These are phyloP conservation scores for Anabacerthia variegaticeps DNA, from an alignment of 2,797 vertebrate species.

Conservation along the genomic window DNA sequence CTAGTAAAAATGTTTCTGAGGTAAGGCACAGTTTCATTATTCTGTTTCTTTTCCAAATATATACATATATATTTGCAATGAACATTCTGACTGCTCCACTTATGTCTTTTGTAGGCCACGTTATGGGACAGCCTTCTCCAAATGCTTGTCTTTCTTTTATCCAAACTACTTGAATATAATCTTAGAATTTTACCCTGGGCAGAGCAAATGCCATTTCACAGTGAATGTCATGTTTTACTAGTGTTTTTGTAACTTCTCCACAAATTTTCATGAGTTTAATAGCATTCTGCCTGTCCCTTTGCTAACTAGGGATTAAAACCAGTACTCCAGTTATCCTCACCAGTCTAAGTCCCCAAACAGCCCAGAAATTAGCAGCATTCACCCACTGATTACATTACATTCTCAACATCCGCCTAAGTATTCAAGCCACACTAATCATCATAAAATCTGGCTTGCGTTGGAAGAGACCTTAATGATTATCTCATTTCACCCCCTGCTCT, in stretches of 20 bases:
- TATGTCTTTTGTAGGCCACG: not conserved
- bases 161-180: not conserved
- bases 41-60: not conserved
- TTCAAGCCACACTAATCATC: not conserved
- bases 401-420: not conserved
- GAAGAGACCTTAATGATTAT: not conserved
- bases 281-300: not conserved
- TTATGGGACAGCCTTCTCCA: not conserved
- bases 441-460: not conserved
- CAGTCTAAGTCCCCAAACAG: not conserved
- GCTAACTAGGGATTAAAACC: not conserved
- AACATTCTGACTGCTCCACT: not conserved
- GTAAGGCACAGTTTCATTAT: not conserved
- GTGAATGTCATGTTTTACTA: not conserved
- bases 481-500: fast-evolving
- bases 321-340: not conserved
- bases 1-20: not conserved
- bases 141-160: not conserved
- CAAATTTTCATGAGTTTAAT: not conserved
- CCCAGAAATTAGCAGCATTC: not conserved
- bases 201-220: not conserved
- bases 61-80: not conserved
- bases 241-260: not conserved
- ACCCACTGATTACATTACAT: not conserved
- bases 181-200: not conserved